Conservation (phyloP, 2,113 vertebrate genomes). For the Eurypyga helias region DNA sequence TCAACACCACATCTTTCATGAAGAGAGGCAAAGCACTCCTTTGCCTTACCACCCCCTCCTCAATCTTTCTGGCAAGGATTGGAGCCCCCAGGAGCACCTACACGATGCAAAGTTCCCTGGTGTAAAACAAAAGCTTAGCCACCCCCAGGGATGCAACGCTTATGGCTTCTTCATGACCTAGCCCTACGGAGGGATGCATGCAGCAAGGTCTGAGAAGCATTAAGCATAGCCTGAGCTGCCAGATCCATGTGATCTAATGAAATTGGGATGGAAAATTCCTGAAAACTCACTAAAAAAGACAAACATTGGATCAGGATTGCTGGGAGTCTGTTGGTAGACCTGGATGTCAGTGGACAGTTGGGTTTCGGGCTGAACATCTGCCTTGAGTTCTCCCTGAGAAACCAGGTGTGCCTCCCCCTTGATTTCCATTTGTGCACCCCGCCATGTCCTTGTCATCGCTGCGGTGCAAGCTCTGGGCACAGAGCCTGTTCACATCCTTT, state of each 20-base stretch:
- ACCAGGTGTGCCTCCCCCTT: neutral
- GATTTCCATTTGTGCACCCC: neutral
- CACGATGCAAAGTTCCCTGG: neutral
- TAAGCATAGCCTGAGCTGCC: neutral
- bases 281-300: neutral
- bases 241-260: neutral
- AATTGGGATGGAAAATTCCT: neutral
- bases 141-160: neutral
- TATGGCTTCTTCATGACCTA: neutral
- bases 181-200: rapidly evolving
- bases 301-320: neutral
- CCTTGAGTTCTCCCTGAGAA: neutral
- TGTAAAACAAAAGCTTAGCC: neutral
- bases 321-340: neutral
- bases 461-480: neutral
- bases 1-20: neutral
- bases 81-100: neutral
- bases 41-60: neutral
- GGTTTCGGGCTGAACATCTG: neutral
- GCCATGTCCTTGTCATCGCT: neutral
- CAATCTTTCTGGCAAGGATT: neutral
- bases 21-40: neutral
- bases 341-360: neutral
- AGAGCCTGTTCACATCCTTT: neutral
- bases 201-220: neutral